Percentiles rank a stretch among this genome's conserved stretches.
These are phyloP conservation scores for Acleris literana DNA, from an alignment of 2,888 invertebrate genomes.

Conservation along the genomic window DNA sequence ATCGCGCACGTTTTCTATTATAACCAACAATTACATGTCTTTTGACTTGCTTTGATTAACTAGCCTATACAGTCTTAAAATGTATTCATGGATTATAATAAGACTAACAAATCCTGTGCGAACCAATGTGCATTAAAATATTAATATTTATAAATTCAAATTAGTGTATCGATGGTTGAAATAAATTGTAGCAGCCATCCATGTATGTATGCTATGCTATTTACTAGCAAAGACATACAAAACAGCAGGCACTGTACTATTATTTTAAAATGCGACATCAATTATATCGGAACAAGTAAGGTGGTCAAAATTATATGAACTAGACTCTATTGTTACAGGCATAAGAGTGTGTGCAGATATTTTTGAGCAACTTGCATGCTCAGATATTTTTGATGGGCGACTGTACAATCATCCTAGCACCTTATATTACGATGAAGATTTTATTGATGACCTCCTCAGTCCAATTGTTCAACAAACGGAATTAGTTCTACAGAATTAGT, in stretches of 20 bases:
- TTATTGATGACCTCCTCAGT: slow-evolving; percentile 10
- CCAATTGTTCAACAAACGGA: slow-evolving; percentile 36
- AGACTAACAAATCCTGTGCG: slow-evolving; percentile 52
- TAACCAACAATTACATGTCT: slow-evolving; percentile 42
- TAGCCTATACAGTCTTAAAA: slow-evolving; percentile 71
- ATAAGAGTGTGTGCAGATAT: too few species aligned
- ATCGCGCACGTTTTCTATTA: slow-evolving; percentile 41
- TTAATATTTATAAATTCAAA: slow-evolving; percentile 21
- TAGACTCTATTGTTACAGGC: too few species aligned
- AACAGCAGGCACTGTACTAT: not conserved
- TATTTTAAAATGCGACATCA: not conserved
- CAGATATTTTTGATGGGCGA: not conserved
- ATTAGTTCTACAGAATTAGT: slow-evolving; percentile 58
- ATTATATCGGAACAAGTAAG: too few species aligned
- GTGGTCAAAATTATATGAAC: too few species aligned
- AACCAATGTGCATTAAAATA: slow-evolving; percentile 63
- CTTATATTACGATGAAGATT: slow-evolving; percentile 23
- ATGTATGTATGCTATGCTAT: not conserved
- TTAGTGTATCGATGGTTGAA: slow-evolving; percentile 19
- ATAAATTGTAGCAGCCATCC: slow-evolving; percentile 1
- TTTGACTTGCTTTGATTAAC: slow-evolving; percentile 61
- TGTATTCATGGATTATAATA: slow-evolving; percentile 50
- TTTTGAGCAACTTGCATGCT: too few species aligned
- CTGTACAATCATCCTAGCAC: slow-evolving; percentile 31
- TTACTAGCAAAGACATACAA: slow-evolving; percentile 1